Evolutionary conservation across 2,113 vertebrate genomes (phyloP), one percentile per base, ranked within the genome.

Genomic region (Chelonoidis abingdonii): DNA sequence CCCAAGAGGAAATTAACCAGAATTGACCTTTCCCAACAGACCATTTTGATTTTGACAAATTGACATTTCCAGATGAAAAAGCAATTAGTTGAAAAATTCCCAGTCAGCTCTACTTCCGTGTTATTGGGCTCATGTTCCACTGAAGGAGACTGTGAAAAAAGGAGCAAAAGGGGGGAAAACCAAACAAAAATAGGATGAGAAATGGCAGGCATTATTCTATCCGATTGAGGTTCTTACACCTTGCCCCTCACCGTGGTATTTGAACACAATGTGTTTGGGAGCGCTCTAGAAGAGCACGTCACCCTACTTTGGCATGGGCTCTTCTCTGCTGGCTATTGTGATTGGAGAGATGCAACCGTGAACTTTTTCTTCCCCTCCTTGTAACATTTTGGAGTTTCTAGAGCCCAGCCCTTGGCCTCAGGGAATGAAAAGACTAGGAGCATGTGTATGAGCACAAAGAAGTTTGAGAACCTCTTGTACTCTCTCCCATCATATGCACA

Each of bases 81-180:
- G 24, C n/a, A 41, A 22, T 41, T 12, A 41, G 22, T 21, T 41
- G 22, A 75, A 75, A 75, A 24, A 24, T 41, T 75, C 69, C 22
- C 38, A 0, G 16, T 22, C n/a, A 41, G 19, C 8, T 5, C 65
- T 38, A 72, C 62, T n/a, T n/a, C 13, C 1, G 17, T 9, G 35
- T 38, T 38, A 38, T 72, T 72, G 9, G 10, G n/a, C 10, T 41
- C 5, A 75, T 75, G 22, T 75, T 41, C 21, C 21, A 41, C 17
- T 65, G 31, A 31, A 41, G 9, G 38, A 27, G 24, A 41, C 72
- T 88, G 84, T 53, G 22, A n/a, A 56, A 49, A 62, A 89, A 84
- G 0, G 2, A 69, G 16, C 2, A 49, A 85, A 88, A 5, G 54
- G 72, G 84, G 47, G 11, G 1, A 7, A 2, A 3, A 11, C 6